These are phyloP conservation scores for Siniperca chuatsi DNA, from an alignment of 2,113 vertebrate species.

Conservation along the genomic window DNA sequence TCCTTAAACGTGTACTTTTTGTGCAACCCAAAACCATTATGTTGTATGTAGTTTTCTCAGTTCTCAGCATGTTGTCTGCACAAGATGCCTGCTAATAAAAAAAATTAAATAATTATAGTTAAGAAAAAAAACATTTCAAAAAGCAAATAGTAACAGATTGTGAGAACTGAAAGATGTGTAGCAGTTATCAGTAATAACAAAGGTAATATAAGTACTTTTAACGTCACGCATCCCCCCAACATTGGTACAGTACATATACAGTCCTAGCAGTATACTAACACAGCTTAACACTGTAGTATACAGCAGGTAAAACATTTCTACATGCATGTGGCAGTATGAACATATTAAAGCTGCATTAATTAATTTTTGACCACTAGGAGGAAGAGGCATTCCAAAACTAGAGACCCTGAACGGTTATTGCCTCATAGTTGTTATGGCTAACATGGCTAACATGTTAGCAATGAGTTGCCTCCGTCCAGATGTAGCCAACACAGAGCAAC, in stretches of 20 bases:
- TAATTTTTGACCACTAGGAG: background rate
- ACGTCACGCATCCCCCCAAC: background rate
- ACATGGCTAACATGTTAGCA: background rate
- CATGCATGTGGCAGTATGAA: background rate
- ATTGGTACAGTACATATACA: constrained; percentile 13
- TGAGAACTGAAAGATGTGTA: background rate
- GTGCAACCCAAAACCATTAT: constrained; percentile 15
- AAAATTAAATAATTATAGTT: background rate
- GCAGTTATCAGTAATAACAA: background rate
- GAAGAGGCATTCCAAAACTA: background rate
- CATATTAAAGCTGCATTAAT: constrained; percentile 22
- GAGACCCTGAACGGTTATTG: background rate
- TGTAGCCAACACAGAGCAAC: background rate
- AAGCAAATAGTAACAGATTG: background rate
- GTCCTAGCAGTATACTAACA: background rate
- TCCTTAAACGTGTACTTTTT: background rate
- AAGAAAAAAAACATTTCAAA: background rate
- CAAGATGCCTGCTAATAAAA: constrained; percentile 1
- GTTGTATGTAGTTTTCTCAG: constrained; percentile 9
- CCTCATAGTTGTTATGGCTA: background rate
- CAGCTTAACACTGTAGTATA: constrained; percentile 1
- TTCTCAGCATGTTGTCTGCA: constrained; percentile 15
- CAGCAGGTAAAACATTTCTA: background rate
- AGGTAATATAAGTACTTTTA: background rate
- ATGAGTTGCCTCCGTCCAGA: background rate